Evolutionary conservation across 2,113 vertebrate genomes (phyloP).

Genomic region (Sturnus vulgaris): DNA sequence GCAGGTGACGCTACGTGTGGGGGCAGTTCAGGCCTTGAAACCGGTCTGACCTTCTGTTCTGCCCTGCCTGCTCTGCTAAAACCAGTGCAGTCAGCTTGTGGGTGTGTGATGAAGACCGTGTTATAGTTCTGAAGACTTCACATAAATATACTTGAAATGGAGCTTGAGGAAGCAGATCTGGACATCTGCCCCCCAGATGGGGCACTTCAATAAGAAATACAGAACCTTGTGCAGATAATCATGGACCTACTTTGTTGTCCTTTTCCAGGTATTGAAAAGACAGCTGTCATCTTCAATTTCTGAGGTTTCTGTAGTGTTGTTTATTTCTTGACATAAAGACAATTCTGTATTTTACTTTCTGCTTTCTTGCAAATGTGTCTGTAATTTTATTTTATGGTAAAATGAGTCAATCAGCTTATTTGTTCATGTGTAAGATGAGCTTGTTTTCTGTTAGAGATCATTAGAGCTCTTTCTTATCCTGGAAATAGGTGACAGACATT

Average conservation of each 20-base stretch:
- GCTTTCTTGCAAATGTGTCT: not conserved
- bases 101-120: not conserved
- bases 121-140: not conserved
- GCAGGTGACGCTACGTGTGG: rapidly evolving
- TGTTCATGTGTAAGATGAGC: not conserved
- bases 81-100: not conserved
- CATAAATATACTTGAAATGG: not conserved
- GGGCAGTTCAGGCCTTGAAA: not conserved
- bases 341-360: not conserved
- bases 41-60: not conserved
- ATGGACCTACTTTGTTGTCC: not conserved
- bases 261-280: not conserved
- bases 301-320: not conserved
- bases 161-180: not conserved
- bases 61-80: not conserved
- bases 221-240: not conserved
- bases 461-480: constrained; percentile 1
- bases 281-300: not conserved
- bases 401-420: not conserved
- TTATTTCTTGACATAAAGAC: not conserved
- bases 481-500: constrained; percentile 11
- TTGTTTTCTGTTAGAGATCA: not conserved
- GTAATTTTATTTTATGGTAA: not conserved
- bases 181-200: not conserved
- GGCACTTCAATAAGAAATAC: not conserved